Percentiles rank a stretch among this genome's conserved stretches.
Conservation (phyloP, 2,113 vertebrate genomes). For the Peucedramus taeniatus region DNA sequence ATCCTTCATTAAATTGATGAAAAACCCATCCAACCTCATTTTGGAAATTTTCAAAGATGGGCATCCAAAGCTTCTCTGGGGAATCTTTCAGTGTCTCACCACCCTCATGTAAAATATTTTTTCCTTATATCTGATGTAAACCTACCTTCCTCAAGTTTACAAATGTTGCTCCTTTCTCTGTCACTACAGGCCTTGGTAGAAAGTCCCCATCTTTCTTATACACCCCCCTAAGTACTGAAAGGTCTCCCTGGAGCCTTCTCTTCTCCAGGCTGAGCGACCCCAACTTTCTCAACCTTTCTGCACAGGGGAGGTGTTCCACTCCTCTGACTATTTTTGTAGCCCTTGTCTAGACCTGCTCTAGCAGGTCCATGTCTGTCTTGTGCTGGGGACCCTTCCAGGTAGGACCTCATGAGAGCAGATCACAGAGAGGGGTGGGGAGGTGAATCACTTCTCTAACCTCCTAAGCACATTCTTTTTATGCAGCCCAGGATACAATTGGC, state of each 20-base stretch:
- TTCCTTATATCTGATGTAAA: not conserved
- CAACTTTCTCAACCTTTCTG: not conserved
- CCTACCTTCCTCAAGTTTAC: not conserved
- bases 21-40: not conserved
- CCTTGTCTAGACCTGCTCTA: not conserved
- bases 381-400: not conserved
- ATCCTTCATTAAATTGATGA: not conserved
- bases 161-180: not conserved
- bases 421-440: rapidly evolving
- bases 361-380: not conserved
- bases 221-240: not conserved
- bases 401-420: not conserved
- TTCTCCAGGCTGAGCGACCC: not conserved
- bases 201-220: not conserved
- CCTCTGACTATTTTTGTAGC: not conserved
- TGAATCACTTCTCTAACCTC: not conserved
- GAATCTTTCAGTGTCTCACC: not conserved
- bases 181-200: not conserved
- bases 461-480: rapidly evolving
- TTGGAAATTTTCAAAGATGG: not conserved
- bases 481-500: not conserved
- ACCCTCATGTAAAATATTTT: not conserved
- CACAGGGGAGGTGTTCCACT: not conserved
- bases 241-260: not conserved
- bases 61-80: not conserved